Evolutionary conservation across 2,113 vertebrate species (phyloP).

Genomic region (Istiophorus platypterus): DNA sequence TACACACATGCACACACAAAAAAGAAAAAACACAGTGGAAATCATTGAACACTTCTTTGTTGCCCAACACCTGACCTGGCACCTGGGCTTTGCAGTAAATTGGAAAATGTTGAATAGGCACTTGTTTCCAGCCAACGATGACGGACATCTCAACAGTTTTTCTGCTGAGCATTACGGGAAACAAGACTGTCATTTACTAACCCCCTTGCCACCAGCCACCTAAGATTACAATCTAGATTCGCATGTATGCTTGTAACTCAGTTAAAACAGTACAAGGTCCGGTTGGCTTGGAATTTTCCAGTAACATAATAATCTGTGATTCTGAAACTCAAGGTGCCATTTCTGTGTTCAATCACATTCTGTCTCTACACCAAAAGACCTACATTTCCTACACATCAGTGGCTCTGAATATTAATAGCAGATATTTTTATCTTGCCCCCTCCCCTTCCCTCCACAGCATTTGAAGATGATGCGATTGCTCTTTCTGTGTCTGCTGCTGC

Average conservation of each 20-base stretch:
- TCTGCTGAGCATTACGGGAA: slow-evolving; percentile 77
- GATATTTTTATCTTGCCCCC: slow-evolving; percentile 69
- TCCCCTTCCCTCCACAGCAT: slow-evolving; percentile 63
- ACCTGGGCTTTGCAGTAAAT: slow-evolving; percentile 8
- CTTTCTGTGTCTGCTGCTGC: slow-evolving; percentile 81
- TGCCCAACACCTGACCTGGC: slow-evolving; percentile 18
- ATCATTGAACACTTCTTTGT: slow-evolving; percentile 12
- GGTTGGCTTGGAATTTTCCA: slow-evolving; percentile 53
- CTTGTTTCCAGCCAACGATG: slow-evolving; percentile 60
- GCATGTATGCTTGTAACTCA: slow-evolving; percentile 23
- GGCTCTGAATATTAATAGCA: slow-evolving; percentile 64
- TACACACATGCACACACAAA: not conserved
- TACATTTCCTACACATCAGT: slow-evolving; percentile 63
- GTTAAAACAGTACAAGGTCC: slow-evolving; percentile 17
- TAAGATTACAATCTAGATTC: slow-evolving; percentile 64
- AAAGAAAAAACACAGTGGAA: not conserved
- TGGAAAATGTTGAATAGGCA: slow-evolving; percentile 69
- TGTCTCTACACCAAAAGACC: slow-evolving; percentile 59
- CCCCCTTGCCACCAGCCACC: slow-evolving; percentile 21
- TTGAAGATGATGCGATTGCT: slow-evolving; percentile 86
- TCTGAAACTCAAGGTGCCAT: slow-evolving; percentile 33
- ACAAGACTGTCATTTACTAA: slow-evolving; percentile 31
- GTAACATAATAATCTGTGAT: slow-evolving; percentile 44
- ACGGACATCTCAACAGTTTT: slow-evolving; percentile 41
- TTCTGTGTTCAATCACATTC: slow-evolving; percentile 53